phyloP scores from a whole-genome alignment of 1,140 invertebrate genomes.

The Apis cerana region DNA sequence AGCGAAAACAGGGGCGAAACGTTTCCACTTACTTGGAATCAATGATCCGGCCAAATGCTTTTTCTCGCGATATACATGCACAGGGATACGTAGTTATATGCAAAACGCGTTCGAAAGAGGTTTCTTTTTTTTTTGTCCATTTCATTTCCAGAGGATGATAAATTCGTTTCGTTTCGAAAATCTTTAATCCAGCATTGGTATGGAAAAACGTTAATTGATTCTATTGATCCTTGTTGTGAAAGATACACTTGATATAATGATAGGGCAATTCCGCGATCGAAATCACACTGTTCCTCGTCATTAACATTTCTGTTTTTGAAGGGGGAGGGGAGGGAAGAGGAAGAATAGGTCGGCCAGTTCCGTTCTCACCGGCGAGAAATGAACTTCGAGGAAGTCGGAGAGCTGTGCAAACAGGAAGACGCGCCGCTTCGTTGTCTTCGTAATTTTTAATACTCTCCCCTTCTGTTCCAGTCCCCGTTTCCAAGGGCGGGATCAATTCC shows the following conservation, averaged over 20 bases:
- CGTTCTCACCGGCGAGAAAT: slow-evolving; percentile 14
- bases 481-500: neutral
- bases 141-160: neutral
- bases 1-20: neutral
- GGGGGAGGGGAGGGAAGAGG: too few relatives aligned
- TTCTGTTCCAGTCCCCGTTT: neutral
- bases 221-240: too few relatives aligned
- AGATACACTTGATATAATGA: too few relatives aligned
- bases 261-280: neutral
- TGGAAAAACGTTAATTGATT: neutral
- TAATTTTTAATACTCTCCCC: slow-evolving; percentile 36
- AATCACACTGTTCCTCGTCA: neutral
- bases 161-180: slow-evolving; percentile 2
- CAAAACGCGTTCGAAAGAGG: neutral
- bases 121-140: neutral
- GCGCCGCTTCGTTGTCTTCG: slow-evolving; percentile 3
- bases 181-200: too few relatives aligned
- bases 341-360: neutral
- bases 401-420: slow-evolving; percentile 31
- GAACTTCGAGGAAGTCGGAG: slow-evolving; percentile 16
- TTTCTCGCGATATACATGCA: neutral
- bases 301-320: neutral
- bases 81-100: neutral
- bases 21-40: slow-evolving; percentile 18
- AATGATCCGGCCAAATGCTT: slow-evolving; percentile 2